Conservation (phyloP, 1,140 invertebrate species). For the Glomeris maerens region DNA sequence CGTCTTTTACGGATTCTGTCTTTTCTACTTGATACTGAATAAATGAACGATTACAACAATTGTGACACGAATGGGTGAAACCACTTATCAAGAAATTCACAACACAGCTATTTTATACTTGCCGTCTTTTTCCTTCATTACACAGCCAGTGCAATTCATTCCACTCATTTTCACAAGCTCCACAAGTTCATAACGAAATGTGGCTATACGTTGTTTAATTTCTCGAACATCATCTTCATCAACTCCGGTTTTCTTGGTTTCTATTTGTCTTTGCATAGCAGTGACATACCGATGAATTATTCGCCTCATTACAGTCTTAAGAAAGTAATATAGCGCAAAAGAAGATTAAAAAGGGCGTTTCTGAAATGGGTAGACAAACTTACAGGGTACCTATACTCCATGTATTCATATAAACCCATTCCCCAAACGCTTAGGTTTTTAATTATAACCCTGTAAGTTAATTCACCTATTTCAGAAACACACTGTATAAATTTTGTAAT, state of each 20-base stretch:
- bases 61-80: not conserved
- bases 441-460: no score
- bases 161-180: constrained; percentile 71
- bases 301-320: constrained; percentile 32
- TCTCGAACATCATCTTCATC: constrained; percentile 94
- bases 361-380: not conserved
- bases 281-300: constrained; percentile 58
- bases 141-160: constrained; percentile 38
- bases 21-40: constrained; percentile 61
- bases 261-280: constrained; percentile 67
- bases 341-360: not conserved
- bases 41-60: constrained; percentile 15
- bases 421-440: no score
- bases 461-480: no score
- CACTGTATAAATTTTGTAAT: no score
- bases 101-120: constrained; percentile 15
- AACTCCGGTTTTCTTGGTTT: constrained; percentile 65
- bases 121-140: not conserved
- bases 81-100: constrained; percentile 39
- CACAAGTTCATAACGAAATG: constrained; percentile 67
- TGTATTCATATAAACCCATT: no score
- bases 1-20: constrained; percentile 66
- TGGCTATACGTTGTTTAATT: constrained; percentile 84
- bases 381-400: not conserved
- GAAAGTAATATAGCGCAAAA: not conserved